A percentile compares a stretch with the other conserved stretches of the same genome.
These are phyloP conservation scores for Andricus curvator DNA, from an alignment of 2,888 invertebrate genomes.

Conservation along the genomic window DNA sequence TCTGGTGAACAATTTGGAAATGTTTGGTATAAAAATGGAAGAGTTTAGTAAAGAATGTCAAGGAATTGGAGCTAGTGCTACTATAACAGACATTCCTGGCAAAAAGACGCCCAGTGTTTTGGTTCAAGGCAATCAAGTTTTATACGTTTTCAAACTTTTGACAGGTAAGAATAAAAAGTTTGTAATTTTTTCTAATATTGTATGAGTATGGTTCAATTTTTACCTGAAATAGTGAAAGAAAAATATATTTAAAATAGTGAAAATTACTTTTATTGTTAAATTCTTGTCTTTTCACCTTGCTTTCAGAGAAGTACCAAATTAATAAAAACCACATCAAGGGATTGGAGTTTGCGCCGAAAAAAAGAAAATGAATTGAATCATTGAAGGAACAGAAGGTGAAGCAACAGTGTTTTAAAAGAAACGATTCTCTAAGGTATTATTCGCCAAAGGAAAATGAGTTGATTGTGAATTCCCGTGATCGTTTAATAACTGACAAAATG, in stretches of 20 bases:
- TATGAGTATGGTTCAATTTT: too few species aligned
- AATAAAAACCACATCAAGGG: slow-evolving; percentile 88
- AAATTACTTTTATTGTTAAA: slow-evolving; percentile 15
- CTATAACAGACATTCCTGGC: slow-evolving; percentile 86
- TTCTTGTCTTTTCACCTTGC: slow-evolving; percentile 63
- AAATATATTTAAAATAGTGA: slow-evolving; percentile 43
- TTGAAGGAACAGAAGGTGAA: background rate
- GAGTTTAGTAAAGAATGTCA: slow-evolving; percentile 92
- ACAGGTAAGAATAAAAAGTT: slow-evolving; percentile 73
- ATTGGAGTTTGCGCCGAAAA: slow-evolving; percentile 87
- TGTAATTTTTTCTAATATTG: too few species aligned
- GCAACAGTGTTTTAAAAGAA: background rate
- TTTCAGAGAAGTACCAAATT: slow-evolving; percentile 87
- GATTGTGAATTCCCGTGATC: background rate
- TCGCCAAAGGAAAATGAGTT: too few species aligned
- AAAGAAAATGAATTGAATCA: slow-evolving; percentile 79
- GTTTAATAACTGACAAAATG: background rate
- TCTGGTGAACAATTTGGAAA: slow-evolving; percentile 92
- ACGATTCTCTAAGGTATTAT: background rate
- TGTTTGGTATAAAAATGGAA: slow-evolving; percentile 89
- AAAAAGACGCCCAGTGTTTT: slow-evolving; percentile 88
- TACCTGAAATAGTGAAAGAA: background rate
- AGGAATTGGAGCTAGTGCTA: slow-evolving; percentile 93
- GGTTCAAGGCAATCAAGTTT: slow-evolving; percentile 94
- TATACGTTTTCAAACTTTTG: slow-evolving; percentile 80